Conservation (phyloP, 2,888 invertebrate genomes). For the Tiliacea aurago region DNA sequence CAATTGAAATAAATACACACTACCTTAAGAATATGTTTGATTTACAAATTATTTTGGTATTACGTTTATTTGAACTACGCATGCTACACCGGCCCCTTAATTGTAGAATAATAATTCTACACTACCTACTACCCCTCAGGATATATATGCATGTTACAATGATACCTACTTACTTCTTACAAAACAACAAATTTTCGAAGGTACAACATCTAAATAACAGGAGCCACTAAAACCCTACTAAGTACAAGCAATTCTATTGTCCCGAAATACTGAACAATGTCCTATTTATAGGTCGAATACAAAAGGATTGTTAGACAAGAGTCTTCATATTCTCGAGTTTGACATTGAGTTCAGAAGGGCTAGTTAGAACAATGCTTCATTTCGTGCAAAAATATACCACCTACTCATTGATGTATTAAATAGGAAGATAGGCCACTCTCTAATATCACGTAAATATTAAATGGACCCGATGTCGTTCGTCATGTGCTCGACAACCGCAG, state of each 20-base stretch:
- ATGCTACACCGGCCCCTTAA: too few species aligned
- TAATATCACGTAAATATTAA: too few species aligned
- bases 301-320: constrained; percentile 56
- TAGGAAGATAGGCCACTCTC: too few species aligned
- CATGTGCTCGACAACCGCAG: too few species aligned
- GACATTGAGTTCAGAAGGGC: constrained; percentile 29
- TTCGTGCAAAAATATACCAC: neutral
- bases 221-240: constrained; percentile 15
- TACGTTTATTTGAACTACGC: too few species aligned
- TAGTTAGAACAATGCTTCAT: neutral
- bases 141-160: neutral
- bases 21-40: too few species aligned
- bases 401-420: too few species aligned
- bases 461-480: too few species aligned
- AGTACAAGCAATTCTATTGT: constrained; percentile 53
- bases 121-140: neutral
- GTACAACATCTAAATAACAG: constrained; percentile 45
- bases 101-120: too few species aligned
- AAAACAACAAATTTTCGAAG: constrained; percentile 21
- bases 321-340: constrained; percentile 45
- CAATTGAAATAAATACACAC: too few species aligned
- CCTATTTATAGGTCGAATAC: constrained; percentile 52
- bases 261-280: constrained; percentile 54
- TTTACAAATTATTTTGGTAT: too few species aligned
- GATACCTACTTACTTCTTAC: neutral